Evolutionary conservation across 2,113 vertebrate species (phyloP).

Genomic region (Narcine bancroftii): DNA sequence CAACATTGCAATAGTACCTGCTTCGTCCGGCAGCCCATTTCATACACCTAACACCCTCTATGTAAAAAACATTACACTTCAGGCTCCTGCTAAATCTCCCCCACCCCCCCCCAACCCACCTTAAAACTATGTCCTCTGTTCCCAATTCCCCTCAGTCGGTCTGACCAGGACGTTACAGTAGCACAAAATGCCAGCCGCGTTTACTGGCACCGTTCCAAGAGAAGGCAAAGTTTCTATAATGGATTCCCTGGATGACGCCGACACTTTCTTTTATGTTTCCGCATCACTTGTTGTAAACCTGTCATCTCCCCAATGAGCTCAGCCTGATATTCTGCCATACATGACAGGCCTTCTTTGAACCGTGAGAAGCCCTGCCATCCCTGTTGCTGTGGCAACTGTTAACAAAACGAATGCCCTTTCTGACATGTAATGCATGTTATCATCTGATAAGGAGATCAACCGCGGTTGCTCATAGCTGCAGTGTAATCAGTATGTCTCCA

Average conservation of each 20-base stretch:
- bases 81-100: too few relatives aligned
- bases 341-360: slow-evolving; percentile 1
- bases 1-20: too few relatives aligned
- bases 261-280: slow-evolving; percentile 7
- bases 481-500: slow-evolving; percentile 1
- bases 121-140: too few relatives aligned
- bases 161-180: not conserved
- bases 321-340: slow-evolving; percentile 5
- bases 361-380: not conserved
- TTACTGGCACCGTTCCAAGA: not conserved
- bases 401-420: slow-evolving; percentile 29
- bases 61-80: too few relatives aligned
- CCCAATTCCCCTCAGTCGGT: too few relatives aligned
- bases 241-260: slow-evolving; percentile 16
- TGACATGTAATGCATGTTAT: slow-evolving; percentile 27
- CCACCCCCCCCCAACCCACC: too few relatives aligned
- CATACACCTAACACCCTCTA: too few relatives aligned
- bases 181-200: not conserved
- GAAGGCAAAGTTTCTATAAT: slow-evolving; percentile 15
- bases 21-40: too few relatives aligned
- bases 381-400: slow-evolving; percentile 9
- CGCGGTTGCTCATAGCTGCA: slow-evolving; percentile 12
- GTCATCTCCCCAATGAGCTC: slow-evolving; percentile 17
- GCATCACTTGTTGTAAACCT: slow-evolving; percentile 1
- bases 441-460: slow-evolving; percentile 36